Evolutionary conservation across 37 sponge, comb jelly and placozoan genomes (phyloP).

Genomic region (Lycopodina hypogea): DNA sequence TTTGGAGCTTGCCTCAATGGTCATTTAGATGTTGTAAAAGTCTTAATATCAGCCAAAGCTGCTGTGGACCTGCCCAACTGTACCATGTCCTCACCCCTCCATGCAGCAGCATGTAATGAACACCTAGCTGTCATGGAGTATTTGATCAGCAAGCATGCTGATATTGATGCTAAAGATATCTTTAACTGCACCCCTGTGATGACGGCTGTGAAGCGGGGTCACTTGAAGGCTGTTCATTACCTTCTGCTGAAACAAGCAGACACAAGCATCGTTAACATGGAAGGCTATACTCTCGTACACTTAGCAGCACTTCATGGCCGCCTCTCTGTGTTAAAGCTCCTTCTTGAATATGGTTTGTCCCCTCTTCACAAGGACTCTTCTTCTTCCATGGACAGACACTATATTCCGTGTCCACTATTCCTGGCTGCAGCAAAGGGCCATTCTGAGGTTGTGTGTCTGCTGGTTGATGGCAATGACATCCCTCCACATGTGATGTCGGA

Average conservation of each 20-base stretch:
- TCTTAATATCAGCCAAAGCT: slow-evolving; percentile 56
- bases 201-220: slow-evolving; percentile 54
- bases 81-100: slow-evolving; percentile 70
- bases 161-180: slow-evolving; percentile 56
- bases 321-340: slow-evolving; percentile 17
- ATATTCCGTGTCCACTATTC: slow-evolving; percentile 66
- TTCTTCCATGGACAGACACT: neutral
- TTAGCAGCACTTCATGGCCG: slow-evolving; percentile 67
- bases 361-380: slow-evolving; percentile 30
- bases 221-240: slow-evolving; percentile 44
- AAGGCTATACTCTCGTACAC: slow-evolving; percentile 74
- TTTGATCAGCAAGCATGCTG: slow-evolving; percentile 40
- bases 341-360: slow-evolving; percentile 34
- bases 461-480: slow-evolving; percentile 19
- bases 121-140: slow-evolving; percentile 51
- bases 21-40: slow-evolving; percentile 60
- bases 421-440: slow-evolving; percentile 70
- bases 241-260: slow-evolving; percentile 51
- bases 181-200: slow-evolving; percentile 61
- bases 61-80: slow-evolving; percentile 55
- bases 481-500: slow-evolving; percentile 31
- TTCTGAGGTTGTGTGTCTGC: slow-evolving; percentile 15
- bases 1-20: slow-evolving; percentile 70
- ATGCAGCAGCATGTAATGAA: slow-evolving; percentile 68
- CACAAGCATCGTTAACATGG: slow-evolving; percentile 21